phyloP scores from a whole-genome alignment of 2,888 invertebrate genomes.

The Conistra vaccinii region DNA sequence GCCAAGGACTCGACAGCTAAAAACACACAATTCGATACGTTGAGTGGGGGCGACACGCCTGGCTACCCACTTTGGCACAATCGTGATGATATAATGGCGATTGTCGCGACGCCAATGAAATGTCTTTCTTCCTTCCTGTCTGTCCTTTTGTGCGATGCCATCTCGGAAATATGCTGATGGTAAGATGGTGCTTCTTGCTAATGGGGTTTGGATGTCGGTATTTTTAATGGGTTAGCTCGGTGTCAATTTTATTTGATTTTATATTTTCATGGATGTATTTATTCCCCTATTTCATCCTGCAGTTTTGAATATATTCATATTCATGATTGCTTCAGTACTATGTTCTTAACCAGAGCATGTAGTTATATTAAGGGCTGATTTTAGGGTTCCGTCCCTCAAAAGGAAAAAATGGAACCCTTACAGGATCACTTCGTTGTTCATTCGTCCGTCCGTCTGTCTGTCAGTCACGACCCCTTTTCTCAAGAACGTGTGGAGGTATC shows the following conservation, averaged over 20 bases:
- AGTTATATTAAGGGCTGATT: not conserved
- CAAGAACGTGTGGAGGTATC: too few species aligned
- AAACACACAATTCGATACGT: conserved; percentile 63
- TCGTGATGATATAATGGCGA: conserved; percentile 80
- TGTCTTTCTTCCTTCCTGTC: conserved; percentile 85
- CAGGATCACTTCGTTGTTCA: too few species aligned
- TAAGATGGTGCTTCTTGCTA: conserved; percentile 66
- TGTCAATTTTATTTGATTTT: conserved; percentile 44
- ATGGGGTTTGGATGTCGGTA: conserved; percentile 61
- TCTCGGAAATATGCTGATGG: conserved; percentile 70
- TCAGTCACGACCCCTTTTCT: too few species aligned
- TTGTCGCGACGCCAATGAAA: conserved; percentile 80
- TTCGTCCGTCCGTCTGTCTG: too few species aligned
- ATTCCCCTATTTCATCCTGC: not conserved
- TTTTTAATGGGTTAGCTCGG: conserved; percentile 45
- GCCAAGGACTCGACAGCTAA: conserved; percentile 28
- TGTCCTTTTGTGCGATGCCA: conserved; percentile 71
- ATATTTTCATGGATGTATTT: conserved; percentile 21
- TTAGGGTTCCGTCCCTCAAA: too few species aligned
- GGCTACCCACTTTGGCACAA: conserved; percentile 71
- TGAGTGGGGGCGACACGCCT: conserved; percentile 74
- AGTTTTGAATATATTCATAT: not conserved
- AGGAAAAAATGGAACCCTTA: too few species aligned
- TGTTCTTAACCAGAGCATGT: not conserved
- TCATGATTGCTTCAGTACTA: not conserved